Evolutionary conservation across 2,113 vertebrate species (phyloP).

Genomic region (Porphyrio hochstetteri): DNA sequence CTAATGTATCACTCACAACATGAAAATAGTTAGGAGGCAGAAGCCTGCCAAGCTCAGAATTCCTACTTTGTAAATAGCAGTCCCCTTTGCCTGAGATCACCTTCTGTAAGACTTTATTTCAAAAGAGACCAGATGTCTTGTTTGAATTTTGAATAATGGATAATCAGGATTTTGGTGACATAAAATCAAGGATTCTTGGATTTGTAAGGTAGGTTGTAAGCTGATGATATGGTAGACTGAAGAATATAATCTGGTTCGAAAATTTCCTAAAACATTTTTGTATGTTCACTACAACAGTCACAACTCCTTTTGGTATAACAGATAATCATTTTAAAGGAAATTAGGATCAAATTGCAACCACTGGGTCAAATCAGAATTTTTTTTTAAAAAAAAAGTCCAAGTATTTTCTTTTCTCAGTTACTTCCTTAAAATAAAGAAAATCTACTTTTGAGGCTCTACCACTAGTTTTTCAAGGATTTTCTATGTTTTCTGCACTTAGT

Average conservation of each 20-base stretch:
- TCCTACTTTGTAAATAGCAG: background rate
- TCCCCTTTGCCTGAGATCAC: background rate
- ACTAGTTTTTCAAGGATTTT: background rate
- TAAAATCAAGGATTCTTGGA: background rate
- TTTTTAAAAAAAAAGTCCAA: background rate
- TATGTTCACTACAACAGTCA: background rate
- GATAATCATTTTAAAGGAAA: background rate
- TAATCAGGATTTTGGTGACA: background rate
- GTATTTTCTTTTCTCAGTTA: background rate
- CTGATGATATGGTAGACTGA: background rate
- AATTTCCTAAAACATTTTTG: background rate
- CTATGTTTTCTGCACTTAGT: background rate
- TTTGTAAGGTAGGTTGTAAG: background rate
- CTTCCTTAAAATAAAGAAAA: background rate
- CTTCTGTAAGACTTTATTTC: background rate
- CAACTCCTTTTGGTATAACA: rapidly evolving
- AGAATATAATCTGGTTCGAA: background rate
- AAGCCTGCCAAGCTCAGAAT: background rate
- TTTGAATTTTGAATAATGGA: no score
- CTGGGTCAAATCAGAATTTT: background rate
- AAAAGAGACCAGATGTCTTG: background rate
- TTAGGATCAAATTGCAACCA: background rate
- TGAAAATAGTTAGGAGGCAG: background rate
- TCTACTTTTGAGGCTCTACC: background rate
- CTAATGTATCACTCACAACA: background rate